Evolutionary conservation across 2,888 invertebrate species (phyloP).

Genomic region (Lepidochitona cinerea): DNA sequence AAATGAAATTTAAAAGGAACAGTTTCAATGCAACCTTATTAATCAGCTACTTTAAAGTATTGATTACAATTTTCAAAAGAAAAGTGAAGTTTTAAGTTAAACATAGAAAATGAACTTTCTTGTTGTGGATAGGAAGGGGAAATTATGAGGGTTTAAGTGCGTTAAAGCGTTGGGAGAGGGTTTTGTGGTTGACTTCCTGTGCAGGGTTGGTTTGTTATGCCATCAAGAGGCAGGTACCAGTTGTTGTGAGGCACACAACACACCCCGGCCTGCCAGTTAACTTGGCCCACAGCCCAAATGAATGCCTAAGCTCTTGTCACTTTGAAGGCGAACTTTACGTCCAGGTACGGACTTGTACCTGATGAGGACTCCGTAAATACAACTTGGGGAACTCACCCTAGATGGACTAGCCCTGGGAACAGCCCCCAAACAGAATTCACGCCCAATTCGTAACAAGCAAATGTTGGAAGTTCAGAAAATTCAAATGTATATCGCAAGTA

Average conservation of each 20-base stretch:
- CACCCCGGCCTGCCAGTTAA: background rate
- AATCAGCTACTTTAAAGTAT: too few species aligned
- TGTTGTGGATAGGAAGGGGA: background rate
- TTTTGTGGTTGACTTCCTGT: background rate
- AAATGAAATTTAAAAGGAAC: too few species aligned
- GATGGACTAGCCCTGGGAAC: too few species aligned
- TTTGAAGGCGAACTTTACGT: background rate
- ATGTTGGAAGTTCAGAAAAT: too few species aligned
- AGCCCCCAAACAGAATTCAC: too few species aligned
- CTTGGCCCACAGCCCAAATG: slow-evolving; percentile 1
- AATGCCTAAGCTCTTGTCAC: background rate
- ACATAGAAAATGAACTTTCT: too few species aligned
- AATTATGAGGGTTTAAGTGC: background rate
- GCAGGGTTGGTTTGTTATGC: background rate
- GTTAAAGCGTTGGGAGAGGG: background rate
- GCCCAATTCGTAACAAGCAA: too few species aligned
- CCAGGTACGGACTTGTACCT: background rate
- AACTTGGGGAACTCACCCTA: too few species aligned
- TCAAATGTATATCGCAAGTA: too few species aligned
- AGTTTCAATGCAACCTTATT: too few species aligned
- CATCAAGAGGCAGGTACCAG: background rate
- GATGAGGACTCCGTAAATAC: background rate
- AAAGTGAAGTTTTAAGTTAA: too few species aligned
- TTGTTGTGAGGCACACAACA: background rate
- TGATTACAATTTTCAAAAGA: too few species aligned